phyloP scores from a whole-genome alignment of 1,140 invertebrate genomes.

The Sarcophaga peregrina region DNA sequence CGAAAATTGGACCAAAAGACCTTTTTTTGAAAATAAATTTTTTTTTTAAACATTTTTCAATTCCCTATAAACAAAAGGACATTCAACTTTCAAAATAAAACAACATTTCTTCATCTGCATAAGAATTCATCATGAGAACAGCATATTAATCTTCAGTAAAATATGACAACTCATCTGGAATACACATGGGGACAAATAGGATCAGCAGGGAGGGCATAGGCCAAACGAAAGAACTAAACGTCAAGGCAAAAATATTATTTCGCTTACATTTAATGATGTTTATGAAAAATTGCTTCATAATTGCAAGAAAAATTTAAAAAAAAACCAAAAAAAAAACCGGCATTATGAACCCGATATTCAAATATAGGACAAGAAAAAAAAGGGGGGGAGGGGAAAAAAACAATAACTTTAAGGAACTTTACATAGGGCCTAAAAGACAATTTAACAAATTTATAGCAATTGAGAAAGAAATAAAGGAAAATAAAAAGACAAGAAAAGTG shows the following conservation, averaged over 20 bases:
- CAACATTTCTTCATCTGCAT: too few relatives aligned
- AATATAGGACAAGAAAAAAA: background rate
- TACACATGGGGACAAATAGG: background rate
- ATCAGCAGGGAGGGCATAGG: too few relatives aligned
- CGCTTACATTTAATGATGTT: constrained; percentile 16
- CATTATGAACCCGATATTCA: background rate
- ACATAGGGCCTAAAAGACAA: background rate
- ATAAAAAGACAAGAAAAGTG: background rate
- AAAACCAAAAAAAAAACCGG: background rate
- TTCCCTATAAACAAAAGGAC: too few relatives aligned
- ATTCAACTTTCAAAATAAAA: too few relatives aligned
- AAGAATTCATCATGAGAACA: background rate
- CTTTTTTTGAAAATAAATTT: too few relatives aligned
- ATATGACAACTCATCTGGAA: background rate
- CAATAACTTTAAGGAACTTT: background rate
- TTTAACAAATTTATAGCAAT: background rate
- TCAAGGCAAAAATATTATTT: background rate
- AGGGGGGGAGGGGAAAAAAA: too few relatives aligned
- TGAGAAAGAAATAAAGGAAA: background rate
- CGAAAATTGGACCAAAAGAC: too few relatives aligned
- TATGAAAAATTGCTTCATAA: constrained; percentile 23
- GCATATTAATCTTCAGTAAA: constrained; percentile 3
- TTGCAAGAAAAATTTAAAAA: background rate
- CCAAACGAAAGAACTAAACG: background rate
- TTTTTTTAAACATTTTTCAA: too few relatives aligned